Evolutionary conservation across 2,888 invertebrate species (phyloP).

Genomic region (Machimus rusticus): DNA sequence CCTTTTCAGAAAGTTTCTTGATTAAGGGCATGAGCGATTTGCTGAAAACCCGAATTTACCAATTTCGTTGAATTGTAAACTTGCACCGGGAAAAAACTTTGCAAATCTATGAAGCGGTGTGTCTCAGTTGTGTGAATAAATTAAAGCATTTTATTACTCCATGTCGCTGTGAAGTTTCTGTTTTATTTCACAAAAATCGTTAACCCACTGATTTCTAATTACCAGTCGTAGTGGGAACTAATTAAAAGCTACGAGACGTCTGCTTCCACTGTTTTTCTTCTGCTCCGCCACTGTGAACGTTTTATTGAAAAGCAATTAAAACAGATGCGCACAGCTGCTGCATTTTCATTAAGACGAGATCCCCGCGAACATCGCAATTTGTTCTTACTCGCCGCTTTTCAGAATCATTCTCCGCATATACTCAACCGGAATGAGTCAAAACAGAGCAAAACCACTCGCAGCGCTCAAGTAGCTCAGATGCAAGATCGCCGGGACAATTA

Average conservation of each 20-base stretch:
- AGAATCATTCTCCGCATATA: not conserved
- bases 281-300: not conserved
- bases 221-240: not conserved
- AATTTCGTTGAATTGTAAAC: not conserved
- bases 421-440: not conserved
- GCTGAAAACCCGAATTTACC: not conserved
- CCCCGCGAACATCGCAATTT: not conserved
- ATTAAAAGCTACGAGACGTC: not conserved
- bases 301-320: not conserved
- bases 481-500: not conserved
- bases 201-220: not conserved
- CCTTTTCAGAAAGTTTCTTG: not conserved
- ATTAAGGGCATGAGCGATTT: not conserved
- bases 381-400: not conserved
- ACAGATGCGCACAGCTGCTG: not conserved
- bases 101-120: not conserved
- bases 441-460: not conserved
- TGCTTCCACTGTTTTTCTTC: not conserved
- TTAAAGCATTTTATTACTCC: not conserved
- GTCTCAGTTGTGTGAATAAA: not conserved
- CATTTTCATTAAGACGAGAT: not conserved
- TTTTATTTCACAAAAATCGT: not conserved
- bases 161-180: not conserved
- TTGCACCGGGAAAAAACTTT: not conserved
- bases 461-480: not conserved